Conservation (phyloP, 2,888 invertebrate genomes). For the Steromphala cineraria region DNA sequence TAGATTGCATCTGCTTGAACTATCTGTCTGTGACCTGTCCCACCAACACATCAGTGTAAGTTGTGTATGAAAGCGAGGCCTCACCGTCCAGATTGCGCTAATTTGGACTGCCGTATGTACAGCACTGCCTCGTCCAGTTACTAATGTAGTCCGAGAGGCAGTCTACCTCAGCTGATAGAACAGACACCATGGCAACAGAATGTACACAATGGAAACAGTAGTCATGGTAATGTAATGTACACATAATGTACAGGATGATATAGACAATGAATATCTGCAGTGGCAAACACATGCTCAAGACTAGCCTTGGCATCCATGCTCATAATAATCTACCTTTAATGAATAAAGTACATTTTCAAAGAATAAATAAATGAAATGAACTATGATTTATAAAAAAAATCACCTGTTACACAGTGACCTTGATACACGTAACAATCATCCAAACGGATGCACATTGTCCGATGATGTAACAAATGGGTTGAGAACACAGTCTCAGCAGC, state of each 20-base stretch:
- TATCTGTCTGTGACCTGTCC: no score
- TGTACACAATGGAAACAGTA: constrained; percentile 12
- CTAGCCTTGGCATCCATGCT: background rate
- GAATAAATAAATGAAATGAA: constrained; percentile 21
- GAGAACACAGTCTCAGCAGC: constrained; percentile 1
- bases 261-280: background rate
- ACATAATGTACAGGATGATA: constrained; percentile 11
- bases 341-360: constrained; percentile 11
- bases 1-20: no score
- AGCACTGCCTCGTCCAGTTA: background rate
- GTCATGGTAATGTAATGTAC: background rate
- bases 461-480: constrained; percentile 16
- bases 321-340: constrained; percentile 8
- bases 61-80: background rate
- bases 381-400: constrained; percentile 16
- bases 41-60: no score
- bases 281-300: background rate
- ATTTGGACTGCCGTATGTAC: constrained; percentile 9
- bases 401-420: constrained; percentile 16
- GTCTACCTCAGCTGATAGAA: background rate
- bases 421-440: background rate
- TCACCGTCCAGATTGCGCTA: background rate
- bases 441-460: background rate
- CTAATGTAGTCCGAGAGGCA: background rate
- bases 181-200: background rate